Evolutionary conservation across 37 sponge, comb jelly and placozoan genomes (phyloP).

Genomic region (Halichondria panicea): DNA sequence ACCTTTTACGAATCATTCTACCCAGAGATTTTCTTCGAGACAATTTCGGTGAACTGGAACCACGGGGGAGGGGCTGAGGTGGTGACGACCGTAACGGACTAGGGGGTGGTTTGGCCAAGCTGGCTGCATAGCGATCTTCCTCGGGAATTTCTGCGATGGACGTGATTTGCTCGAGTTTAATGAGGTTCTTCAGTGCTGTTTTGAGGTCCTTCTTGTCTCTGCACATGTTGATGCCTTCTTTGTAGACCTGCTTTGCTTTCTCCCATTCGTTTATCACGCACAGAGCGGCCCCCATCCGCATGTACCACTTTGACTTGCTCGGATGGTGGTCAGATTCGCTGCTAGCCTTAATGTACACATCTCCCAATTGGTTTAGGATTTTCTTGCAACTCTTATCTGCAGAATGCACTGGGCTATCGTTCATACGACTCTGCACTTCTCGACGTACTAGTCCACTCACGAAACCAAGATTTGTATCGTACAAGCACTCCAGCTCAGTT

Average conservation of each 20-base stretch:
- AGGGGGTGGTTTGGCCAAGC: not conserved
- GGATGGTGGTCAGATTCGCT: slow-evolving; percentile 5
- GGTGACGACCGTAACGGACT: not conserved
- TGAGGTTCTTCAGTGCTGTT: slow-evolving; percentile 40
- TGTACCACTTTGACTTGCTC: slow-evolving; percentile 49
- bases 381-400: slow-evolving; percentile 1
- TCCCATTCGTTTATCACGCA: slow-evolving; percentile 72
- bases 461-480: slow-evolving; percentile 43
- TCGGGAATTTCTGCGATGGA: slow-evolving; percentile 24
- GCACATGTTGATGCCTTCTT: slow-evolving; percentile 64
- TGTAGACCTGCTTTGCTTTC: slow-evolving; percentile 62
- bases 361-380: slow-evolving; percentile 27
- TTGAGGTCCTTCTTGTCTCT: slow-evolving; percentile 42
- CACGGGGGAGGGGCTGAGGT: not conserved
- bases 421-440: slow-evolving; percentile 26
- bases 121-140: slow-evolving; percentile 6
- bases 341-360: slow-evolving; percentile 32
- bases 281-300: slow-evolving; percentile 68
- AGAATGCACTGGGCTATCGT: not conserved
- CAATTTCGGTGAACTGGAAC: not conserved
- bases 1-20: not conserved
- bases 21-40: not conserved
- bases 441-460: slow-evolving; percentile 43
- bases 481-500: slow-evolving; percentile 47
- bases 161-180: slow-evolving; percentile 31